Base-by-base conservation (phyloP, 2,888 invertebrate genomes). In the Diarsia mendica region DNA sequence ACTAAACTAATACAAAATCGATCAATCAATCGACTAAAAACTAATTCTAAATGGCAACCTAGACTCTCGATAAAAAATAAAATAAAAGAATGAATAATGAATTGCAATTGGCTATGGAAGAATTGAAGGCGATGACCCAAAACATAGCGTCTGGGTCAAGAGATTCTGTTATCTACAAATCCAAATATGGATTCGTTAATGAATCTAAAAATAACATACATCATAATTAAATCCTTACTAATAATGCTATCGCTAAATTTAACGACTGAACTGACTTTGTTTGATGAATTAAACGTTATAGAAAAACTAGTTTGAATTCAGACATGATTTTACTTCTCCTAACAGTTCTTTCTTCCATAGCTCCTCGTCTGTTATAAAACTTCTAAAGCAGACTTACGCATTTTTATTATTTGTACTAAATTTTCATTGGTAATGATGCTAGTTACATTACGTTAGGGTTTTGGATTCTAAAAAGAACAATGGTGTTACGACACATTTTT, bases 111-210 rank as follows among this genome's bases (percentile, higher is more conserved):
- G 70, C 53, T 55, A 58, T 46, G 44, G 46, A n/a, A 9, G 20
- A 73, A 69, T 76, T 67, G 46, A 71, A 84, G 69, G 51, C 71
- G 61, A 48, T 77, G 75, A 84, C 75, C 84, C 61, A 72, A 63
- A 67, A 84, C 39, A 33, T 33, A 11, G 9, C 44, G 69, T 72
- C 81, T 82, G 60, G 84, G 71, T 82, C 76, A 72, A 69, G 10
- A 64, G 15, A 46, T 39, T 49, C 11, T 61, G 39, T 66, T 72
- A 48, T 76, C 51, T 49, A n/a, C 11, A 66, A 13, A 53, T 28
- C 53, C 61, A 84, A 76, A 80, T 3, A 63, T 69, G 33, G 67
- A 8, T n/a, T 9, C 23, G 2, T 58, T 69, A 63, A 63, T 79
- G 11, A 70, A 66, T 70, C 28, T n/a, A 46, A 60, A 28, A 51